A percentile compares a stretch with the other conserved stretches of the same genome.
phyloP scores from a whole-genome alignment of 1,140 invertebrate genomes.

The Hestina assimilis region DNA sequence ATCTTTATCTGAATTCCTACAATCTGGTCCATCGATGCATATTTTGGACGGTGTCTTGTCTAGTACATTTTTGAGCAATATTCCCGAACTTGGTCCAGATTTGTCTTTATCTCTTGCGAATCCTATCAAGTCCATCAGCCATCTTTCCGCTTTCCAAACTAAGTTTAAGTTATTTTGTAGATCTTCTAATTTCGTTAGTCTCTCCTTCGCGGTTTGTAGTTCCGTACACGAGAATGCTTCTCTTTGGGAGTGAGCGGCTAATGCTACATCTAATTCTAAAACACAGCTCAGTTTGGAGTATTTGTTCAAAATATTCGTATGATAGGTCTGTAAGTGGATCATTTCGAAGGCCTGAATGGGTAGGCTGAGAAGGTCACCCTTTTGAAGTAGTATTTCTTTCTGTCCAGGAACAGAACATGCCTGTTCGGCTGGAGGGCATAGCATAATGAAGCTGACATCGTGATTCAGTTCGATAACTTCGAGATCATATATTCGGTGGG shows the following conservation, averaged over 20 bases:
- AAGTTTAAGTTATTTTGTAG: slow-evolving; percentile 89
- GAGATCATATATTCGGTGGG: slow-evolving; percentile 91
- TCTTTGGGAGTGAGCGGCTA: slow-evolving; percentile 94
- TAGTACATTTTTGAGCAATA: slow-evolving; percentile 68
- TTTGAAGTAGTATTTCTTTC: slow-evolving; percentile 87
- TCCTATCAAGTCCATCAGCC: slow-evolving; percentile 96
- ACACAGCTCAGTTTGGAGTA: slow-evolving; percentile 95
- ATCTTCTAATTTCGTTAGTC: slow-evolving; percentile 88
- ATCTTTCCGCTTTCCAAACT: slow-evolving; percentile 95
- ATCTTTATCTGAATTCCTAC: slow-evolving; percentile 43
- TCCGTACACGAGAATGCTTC: slow-evolving; percentile 96
- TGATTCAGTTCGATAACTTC: slow-evolving; percentile 94
- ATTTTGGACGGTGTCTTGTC: slow-evolving; percentile 65
- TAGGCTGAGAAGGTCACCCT: slow-evolving; percentile 89
- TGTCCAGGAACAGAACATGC: slow-evolving; percentile 95
- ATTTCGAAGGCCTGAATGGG: slow-evolving; percentile 94
- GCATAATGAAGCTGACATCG: slow-evolving; percentile 93
- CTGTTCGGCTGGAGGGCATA: slow-evolving; percentile 92
- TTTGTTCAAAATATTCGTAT: slow-evolving; percentile 90
- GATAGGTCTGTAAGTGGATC: slow-evolving; percentile 95
- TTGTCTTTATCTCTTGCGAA: slow-evolving; percentile 91
- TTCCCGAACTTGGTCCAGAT: slow-evolving; percentile 62
- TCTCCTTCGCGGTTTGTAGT: slow-evolving; percentile 90
- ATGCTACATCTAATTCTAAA: slow-evolving; percentile 93
- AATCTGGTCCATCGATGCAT: slow-evolving; percentile 40